Percentiles rank a stretch among this genome's conserved stretches.
phyloP scores from a whole-genome alignment of 2,888 invertebrate genomes.

The Mayetiola destructor region DNA sequence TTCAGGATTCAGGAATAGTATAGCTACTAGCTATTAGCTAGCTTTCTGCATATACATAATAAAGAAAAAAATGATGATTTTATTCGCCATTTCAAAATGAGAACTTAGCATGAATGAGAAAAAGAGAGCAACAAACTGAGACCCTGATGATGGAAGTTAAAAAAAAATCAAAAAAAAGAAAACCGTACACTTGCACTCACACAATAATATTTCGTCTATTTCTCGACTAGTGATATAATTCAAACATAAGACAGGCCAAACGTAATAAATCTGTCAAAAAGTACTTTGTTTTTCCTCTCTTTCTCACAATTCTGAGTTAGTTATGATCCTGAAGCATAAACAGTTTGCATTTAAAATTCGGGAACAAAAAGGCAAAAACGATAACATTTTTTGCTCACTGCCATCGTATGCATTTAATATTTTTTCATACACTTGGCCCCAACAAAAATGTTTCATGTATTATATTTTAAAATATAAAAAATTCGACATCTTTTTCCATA shows the following conservation, averaged over 20 bases:
- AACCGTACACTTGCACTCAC: no score
- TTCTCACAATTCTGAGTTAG: not conserved
- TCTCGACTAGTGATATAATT: constrained; percentile 21
- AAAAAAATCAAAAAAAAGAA: not conserved
- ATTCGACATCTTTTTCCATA: no score
- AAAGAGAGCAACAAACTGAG: not conserved
- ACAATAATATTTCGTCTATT: constrained; percentile 21
- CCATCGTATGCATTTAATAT: constrained; percentile 1
- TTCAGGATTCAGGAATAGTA: not conserved
- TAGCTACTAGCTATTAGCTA: no score
- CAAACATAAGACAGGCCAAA: constrained; percentile 23
- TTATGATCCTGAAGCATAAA: not conserved
- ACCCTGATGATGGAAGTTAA: no score
- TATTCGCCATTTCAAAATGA: constrained; percentile 1
- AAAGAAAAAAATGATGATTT: constrained; percentile 2
- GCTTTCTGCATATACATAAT: not conserved
- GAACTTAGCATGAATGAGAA: not conserved
- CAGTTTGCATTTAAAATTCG: constrained; percentile 7
- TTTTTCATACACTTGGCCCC: not conserved
- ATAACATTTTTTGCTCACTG: constrained; percentile 1
- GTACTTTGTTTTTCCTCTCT: constrained; percentile 17
- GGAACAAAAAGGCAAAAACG: not conserved
- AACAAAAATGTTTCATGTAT: constrained; percentile 1
- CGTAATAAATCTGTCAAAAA: constrained; percentile 23
- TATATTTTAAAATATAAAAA: no score